Percentiles rank a stretch among this genome's conserved stretches.
Conservation (phyloP, 2,797 vertebrate genomes). For the Tapera naevia region DNA sequence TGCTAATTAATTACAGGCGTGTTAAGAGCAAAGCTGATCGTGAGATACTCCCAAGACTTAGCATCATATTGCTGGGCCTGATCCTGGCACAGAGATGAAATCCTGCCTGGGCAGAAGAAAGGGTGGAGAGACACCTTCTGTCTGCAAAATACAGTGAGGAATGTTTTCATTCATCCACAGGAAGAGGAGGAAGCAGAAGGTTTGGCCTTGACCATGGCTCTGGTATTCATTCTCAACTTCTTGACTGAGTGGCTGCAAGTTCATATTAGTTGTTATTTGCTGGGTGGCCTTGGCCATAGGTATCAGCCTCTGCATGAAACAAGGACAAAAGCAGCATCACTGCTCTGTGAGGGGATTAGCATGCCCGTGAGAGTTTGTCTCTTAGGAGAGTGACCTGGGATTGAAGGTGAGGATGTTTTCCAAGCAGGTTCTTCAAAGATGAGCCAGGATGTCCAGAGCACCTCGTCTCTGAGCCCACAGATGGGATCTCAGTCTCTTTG, state of each 20-base stretch:
- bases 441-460: neutral
- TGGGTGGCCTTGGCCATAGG: neutral
- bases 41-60: neutral
- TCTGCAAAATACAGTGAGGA: neutral
- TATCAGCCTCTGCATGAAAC: neutral
- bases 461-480: neutral
- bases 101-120: neutral
- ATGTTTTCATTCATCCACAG: neutral
- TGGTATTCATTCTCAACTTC: neutral
- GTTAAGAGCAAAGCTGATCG: neutral
- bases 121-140: neutral
- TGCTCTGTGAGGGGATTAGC: neutral
- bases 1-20: neutral
- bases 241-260: neutral
- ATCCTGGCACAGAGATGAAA: neutral
- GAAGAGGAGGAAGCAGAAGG: neutral
- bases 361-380: neutral
- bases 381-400: neutral
- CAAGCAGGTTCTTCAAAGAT: neutral
- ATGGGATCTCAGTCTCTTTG: rapidly evolving
- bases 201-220: neutral
- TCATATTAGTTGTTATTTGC: neutral
- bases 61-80: neutral
- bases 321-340: neutral
- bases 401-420: rapidly evolving